These are phyloP conservation scores for Prietella phreatophila DNA, from an alignment of 2,113 vertebrate species.

Conservation along the genomic window DNA sequence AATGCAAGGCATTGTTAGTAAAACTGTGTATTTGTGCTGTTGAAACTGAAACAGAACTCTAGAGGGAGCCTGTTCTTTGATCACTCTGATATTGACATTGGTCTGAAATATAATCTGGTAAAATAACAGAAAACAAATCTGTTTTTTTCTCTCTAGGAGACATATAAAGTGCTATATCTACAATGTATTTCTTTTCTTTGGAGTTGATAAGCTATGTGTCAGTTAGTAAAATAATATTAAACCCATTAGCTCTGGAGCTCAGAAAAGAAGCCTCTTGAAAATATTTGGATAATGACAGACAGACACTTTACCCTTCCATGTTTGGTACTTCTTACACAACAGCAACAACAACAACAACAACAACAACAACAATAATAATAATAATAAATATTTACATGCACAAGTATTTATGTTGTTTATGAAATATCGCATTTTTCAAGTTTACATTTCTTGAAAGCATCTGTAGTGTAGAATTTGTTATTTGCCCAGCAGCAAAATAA, in stretches of 20 bases:
- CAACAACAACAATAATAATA: neutral
- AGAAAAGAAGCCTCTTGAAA: neutral
- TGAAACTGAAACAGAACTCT: slow-evolving; percentile 9
- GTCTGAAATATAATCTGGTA: neutral
- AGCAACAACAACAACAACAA: neutral
- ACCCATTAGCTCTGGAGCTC: neutral
- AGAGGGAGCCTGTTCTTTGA: slow-evolving; percentile 43
- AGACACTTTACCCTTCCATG: neutral
- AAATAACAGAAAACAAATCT: neutral
- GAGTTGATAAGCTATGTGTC: neutral
- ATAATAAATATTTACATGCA: neutral
- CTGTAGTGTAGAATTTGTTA: neutral
- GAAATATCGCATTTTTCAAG: neutral
- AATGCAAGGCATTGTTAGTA: neutral
- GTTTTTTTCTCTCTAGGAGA: neutral
- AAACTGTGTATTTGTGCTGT: neutral
- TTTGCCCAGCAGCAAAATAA: slow-evolving; percentile 21
- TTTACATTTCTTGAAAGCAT: neutral
- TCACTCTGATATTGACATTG: neutral
- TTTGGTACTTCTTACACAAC: neutral
- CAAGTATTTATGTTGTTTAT: neutral
- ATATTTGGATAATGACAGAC: neutral
- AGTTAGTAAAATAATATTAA: slow-evolving; percentile 13
- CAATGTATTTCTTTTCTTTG: neutral
- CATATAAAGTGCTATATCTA: neutral